Conservation (phyloP, 2,888 invertebrate species). For the Willowsia nigromaculata region DNA sequence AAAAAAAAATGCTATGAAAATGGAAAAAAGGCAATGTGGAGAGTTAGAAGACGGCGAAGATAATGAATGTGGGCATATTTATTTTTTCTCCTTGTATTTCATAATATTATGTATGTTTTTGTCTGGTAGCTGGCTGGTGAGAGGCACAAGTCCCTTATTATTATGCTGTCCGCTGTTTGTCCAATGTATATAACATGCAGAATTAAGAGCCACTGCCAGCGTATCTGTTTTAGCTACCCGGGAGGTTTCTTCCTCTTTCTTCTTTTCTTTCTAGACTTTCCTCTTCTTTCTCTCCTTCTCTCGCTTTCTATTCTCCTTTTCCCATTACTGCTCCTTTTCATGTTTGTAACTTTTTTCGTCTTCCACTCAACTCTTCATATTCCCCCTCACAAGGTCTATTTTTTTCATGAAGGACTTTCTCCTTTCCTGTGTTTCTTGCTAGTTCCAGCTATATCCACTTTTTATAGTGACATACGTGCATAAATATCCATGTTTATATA, state of each 20-base stretch:
- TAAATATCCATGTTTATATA: conserved; percentile 1
- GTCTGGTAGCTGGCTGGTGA: background rate
- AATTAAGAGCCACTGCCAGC: conserved; percentile 41
- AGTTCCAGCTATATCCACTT: background rate
- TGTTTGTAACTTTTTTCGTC: background rate
- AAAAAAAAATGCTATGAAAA: background rate
- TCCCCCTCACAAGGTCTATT: background rate
- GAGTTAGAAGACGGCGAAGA: background rate
- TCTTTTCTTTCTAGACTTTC: background rate
- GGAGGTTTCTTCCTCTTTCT: conserved; percentile 24
- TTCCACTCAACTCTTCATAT: background rate
- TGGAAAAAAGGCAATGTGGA: background rate
- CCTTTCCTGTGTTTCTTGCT: background rate
- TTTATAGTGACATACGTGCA: background rate
- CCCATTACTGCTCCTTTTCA: background rate
- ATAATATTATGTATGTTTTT: background rate
- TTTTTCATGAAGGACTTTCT: background rate
- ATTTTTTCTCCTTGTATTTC: conserved; percentile 15
- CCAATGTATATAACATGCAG: conserved; percentile 48
- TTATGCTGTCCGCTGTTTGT: conserved; percentile 44
- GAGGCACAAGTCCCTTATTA: conserved; percentile 25
- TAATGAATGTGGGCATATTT: conserved; percentile 31
- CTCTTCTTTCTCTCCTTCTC: background rate
- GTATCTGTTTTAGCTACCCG: conserved; percentile 47
- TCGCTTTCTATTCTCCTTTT: background rate